Percentiles rank a stretch among this genome's conserved stretches.
These are phyloP conservation scores for Bothrops jararaca DNA, from an alignment of 2,113 vertebrate species.

Conservation along the genomic window DNA sequence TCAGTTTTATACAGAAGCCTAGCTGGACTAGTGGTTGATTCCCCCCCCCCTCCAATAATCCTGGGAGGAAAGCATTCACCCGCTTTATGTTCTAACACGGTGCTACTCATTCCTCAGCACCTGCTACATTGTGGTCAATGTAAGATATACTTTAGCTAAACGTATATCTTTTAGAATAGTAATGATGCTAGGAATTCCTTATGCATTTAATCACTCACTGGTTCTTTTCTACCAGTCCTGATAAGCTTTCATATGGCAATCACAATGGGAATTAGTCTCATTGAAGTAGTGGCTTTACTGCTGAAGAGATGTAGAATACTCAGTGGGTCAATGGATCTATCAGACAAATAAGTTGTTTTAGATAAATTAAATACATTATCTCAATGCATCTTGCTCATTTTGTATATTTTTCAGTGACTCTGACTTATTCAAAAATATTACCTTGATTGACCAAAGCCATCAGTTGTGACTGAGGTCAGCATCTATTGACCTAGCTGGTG, in stretches of 20 bases:
- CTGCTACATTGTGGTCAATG: background rate
- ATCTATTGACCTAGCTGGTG: background rate
- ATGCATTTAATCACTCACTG: background rate
- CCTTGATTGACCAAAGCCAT: background rate
- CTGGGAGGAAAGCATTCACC: background rate
- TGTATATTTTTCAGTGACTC: background rate
- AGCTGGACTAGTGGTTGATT: background rate
- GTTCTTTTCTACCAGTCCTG: background rate
- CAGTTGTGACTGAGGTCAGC: background rate
- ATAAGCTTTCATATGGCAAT: background rate
- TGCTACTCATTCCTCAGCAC: background rate
- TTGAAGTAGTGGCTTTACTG: background rate
- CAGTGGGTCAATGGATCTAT: background rate
- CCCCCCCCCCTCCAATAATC: background rate
- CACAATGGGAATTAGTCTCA: background rate
- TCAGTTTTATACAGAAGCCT: background rate
- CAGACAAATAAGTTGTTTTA: background rate
- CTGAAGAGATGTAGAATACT: background rate
- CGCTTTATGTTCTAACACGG: background rate
- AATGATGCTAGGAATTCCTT: background rate
- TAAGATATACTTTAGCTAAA: background rate
- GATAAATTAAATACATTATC: background rate
- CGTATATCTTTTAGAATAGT: background rate
- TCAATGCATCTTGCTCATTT: background rate
- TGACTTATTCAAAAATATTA: background rate